Evolutionary conservation across 2,113 vertebrate genomes (phyloP).

Genomic region (Numenius arquata): DNA sequence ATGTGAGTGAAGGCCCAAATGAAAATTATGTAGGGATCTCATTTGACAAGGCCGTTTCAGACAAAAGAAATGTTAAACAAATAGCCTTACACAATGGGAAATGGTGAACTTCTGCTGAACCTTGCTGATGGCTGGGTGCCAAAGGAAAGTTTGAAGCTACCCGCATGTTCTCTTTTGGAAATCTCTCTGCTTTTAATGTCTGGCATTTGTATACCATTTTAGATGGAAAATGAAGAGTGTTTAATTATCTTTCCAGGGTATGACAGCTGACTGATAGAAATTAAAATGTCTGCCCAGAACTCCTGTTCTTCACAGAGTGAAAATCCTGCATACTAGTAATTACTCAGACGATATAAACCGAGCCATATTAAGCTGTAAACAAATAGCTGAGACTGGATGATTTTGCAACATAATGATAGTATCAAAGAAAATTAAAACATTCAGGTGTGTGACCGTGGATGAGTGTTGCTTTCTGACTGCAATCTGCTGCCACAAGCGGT

Average conservation of each 20-base stretch:
- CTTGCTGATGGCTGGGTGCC: constrained; percentile 36
- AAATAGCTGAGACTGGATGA: background rate
- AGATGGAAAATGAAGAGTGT: constrained; percentile 15
- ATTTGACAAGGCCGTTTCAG: constrained; percentile 53
- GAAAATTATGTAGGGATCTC: constrained; percentile 39
- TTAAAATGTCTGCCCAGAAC: background rate
- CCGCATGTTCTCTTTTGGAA: constrained; percentile 33
- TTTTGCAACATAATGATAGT: background rate
- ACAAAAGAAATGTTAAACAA: constrained; percentile 67
- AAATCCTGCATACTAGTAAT: background rate
- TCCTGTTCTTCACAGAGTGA: background rate
- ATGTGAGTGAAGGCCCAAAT: constrained; percentile 45
- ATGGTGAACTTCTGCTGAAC: constrained; percentile 65
- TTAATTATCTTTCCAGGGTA: constrained; percentile 36
- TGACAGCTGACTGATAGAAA: constrained; percentile 31
- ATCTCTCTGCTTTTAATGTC: constrained; percentile 35
- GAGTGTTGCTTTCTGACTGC: background rate
- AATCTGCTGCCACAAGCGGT: background rate
- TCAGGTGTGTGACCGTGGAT: background rate
- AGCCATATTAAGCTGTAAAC: background rate
- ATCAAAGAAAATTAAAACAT: background rate
- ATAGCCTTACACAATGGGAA: constrained; percentile 65
- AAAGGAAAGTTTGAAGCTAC: constrained; percentile 61
- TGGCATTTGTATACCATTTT: background rate
- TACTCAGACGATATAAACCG: background rate